These are phyloP conservation scores for Clostera curtula DNA, from an alignment of 2,888 invertebrate species.

Conservation along the genomic window DNA sequence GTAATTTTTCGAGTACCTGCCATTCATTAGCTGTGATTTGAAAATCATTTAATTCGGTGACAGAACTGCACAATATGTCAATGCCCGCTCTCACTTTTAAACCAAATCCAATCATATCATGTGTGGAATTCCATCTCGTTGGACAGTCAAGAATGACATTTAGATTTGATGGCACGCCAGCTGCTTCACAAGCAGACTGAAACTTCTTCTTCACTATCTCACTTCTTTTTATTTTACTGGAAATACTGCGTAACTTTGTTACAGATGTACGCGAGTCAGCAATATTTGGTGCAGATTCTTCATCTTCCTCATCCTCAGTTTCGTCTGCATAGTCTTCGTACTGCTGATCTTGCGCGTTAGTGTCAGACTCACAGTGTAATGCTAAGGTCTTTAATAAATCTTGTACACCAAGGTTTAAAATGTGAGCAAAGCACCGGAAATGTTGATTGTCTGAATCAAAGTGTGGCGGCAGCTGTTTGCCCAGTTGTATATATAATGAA, in stretches of 20 bases:
- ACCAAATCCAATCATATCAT: constrained; percentile 18
- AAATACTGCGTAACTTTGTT: constrained; percentile 14
- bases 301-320: constrained; percentile 15
- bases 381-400: constrained; percentile 18
- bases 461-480: constrained; percentile 19
- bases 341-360: constrained; percentile 10
- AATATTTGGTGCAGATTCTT: constrained; percentile 14
- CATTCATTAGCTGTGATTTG: constrained; percentile 20
- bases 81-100: constrained; percentile 15
- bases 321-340: constrained; percentile 13
- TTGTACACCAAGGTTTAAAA: constrained; percentile 22
- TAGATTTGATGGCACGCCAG: constrained; percentile 18
- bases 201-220: constrained; percentile 16
- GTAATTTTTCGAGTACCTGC: constrained; percentile 18
- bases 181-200: constrained; percentile 18
- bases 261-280: constrained; percentile 10
- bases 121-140: constrained; percentile 16
- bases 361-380: constrained; percentile 16
- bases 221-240: constrained; percentile 16
- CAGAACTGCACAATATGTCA: constrained; percentile 17
- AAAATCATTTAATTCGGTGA: constrained; percentile 19
- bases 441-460: constrained; percentile 22
- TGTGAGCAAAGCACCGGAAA: constrained; percentile 24
- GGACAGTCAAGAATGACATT: constrained; percentile 15
- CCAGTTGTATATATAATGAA: constrained; percentile 21